Evolutionary conservation across 2,888 invertebrate genomes (phyloP), one percentile per base, ranked within the genome.

Genomic region (Andrena marginata): DNA sequence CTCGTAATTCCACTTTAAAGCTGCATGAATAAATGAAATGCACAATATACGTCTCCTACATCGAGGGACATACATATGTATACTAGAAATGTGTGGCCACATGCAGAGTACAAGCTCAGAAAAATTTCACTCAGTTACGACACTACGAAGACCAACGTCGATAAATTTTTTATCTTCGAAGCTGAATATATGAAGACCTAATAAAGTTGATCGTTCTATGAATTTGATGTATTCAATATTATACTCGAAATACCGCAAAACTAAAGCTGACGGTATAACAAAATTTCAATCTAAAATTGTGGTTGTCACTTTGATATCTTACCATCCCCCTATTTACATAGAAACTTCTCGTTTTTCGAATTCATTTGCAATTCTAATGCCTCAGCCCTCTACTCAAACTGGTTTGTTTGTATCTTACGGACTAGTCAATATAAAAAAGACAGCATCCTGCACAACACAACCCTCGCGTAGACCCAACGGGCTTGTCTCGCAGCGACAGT

Each of bases 1-100:
- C 26, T 23, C 10, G 29, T 26, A 23, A 23, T 60, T 31, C 5
- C 48, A 20, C 31, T 51, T 51, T 59, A 49, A 62, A 8, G 48
- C 35, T 26, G 6, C 6, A 48, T 59, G 77, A 71, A 77, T 77
- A 59, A 77, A 42, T 71, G 33, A 56, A 35, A 33, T 42, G 16
- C 31, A 8, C 16, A 7, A 2, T 23, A 31, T 23, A 31, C 23
- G 33, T 13, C 42, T 16, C 35, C 10, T 13, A 56, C 35, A 35
- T 51, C 48, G 31, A 31, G 31, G 54, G 33, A 48, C 26, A 42
- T 42, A 42, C 16, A 42, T 16, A 42, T 42, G 42, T 31, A 42
- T 54, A 8, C 29, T 33, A 13, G 29, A 48, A 74, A 67, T 33
- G 29, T 59, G n/a, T 13, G 49, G 51, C 63, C 35, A 42, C 48